Percentiles rank a stretch among this genome's conserved stretches.
Conservation (phyloP, 1,140 invertebrate species). For the Lucilia sericata region DNA sequence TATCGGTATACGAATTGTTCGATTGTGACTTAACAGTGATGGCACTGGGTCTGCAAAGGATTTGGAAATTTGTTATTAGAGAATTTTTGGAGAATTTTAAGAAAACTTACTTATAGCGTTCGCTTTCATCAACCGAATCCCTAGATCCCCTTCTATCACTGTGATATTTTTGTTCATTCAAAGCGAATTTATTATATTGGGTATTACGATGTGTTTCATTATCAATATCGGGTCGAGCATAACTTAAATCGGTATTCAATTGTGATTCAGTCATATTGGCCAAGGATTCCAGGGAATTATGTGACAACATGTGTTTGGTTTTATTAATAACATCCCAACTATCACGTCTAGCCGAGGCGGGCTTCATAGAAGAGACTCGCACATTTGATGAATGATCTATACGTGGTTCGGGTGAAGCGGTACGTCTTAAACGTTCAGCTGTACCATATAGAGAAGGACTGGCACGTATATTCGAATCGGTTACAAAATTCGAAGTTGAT, state of each 20-base stretch:
- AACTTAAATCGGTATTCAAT: conserved; percentile 69
- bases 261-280: conserved; percentile 75
- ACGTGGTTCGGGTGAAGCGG: conserved; percentile 69
- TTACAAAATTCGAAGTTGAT: conserved; percentile 63
- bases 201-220: conserved; percentile 73
- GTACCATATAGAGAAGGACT: conserved; percentile 63
- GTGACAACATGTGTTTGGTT: conserved; percentile 78
- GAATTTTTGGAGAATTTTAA: neutral
- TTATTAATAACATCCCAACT: conserved; percentile 87
- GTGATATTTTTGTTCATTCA: conserved; percentile 59
- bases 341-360: conserved; percentile 74
- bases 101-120: conserved; percentile 59
- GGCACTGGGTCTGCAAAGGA: conserved; percentile 63
- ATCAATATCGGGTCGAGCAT: conserved; percentile 67
- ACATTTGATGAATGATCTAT: conserved; percentile 79
- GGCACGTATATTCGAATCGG: conserved; percentile 59
- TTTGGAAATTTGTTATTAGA: neutral
- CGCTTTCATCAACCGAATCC: conserved; percentile 60
- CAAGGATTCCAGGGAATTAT: conserved; percentile 75
- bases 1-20: conserved; percentile 63
- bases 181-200: conserved; percentile 72
- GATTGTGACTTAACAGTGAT: conserved; percentile 67
- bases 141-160: conserved; percentile 53
- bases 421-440: conserved; percentile 60
- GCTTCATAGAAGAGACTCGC: conserved; percentile 76